phyloP scores from a whole-genome alignment of 2,113 vertebrate genomes.

The Furnarius figulus region DNA sequence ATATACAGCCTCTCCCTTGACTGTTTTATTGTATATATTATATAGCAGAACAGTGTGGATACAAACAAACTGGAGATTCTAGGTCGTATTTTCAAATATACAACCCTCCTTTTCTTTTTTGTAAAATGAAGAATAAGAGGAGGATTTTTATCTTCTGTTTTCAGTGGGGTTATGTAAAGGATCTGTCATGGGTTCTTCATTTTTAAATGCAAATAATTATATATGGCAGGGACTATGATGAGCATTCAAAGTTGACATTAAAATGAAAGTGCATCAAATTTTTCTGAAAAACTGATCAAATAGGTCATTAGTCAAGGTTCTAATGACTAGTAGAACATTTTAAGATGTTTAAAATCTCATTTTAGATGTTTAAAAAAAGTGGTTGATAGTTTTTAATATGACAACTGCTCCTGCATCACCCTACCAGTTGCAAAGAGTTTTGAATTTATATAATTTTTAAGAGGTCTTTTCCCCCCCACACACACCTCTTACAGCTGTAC shows the following conservation, averaged over 20 bases:
- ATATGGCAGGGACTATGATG: constrained; percentile 21
- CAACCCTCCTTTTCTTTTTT: background rate
- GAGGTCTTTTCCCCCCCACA: background rate
- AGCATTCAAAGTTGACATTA: constrained; percentile 10
- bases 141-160: background rate
- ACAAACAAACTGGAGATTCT: background rate
- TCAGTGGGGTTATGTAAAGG: background rate
- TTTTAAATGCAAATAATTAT: constrained; percentile 56
- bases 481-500: background rate
- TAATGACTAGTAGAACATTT: background rate
- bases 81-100: background rate
- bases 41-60: background rate
- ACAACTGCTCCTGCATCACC: background rate
- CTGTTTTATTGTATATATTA: background rate
- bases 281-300: constrained; percentile 21
- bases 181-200: constrained; percentile 31
- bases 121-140: background rate
- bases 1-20: background rate
- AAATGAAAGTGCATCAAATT: constrained; percentile 22
- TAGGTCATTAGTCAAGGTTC: constrained; percentile 13
- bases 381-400: background rate
- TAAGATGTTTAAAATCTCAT: background rate
- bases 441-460: background rate
- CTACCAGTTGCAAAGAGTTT: background rate
- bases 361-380: background rate